A percentile compares a stretch with the other conserved stretches of the same genome.
These are phyloP conservation scores for Ischnus inquisitorius DNA, from an alignment of 2,888 invertebrate genomes.

Conservation along the genomic window DNA sequence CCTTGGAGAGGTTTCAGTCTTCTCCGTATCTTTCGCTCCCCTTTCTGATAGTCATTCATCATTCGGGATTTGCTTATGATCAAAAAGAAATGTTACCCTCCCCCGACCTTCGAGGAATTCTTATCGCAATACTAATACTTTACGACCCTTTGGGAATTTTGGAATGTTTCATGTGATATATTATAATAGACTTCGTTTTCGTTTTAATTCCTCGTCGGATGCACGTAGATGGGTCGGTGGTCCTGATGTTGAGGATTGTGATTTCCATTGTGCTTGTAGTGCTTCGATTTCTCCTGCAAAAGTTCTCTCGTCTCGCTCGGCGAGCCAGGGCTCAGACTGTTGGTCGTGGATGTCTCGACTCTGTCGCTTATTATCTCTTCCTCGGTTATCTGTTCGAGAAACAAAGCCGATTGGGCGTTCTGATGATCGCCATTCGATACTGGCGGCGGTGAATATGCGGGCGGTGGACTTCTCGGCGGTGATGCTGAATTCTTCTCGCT, in stretches of 20 bases:
- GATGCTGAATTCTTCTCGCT: conserved; percentile 78
- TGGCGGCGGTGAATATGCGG: conserved; percentile 83
- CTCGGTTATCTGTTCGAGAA: conserved; percentile 90
- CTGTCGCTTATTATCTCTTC: conserved; percentile 89
- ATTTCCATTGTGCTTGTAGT: conserved; percentile 83
- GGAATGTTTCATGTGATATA: conserved; percentile 16
- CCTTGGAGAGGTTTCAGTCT: background rate
- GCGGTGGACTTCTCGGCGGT: conserved; percentile 81
- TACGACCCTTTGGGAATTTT: background rate
- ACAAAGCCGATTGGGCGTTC: conserved; percentile 86
- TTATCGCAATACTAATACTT: background rate
- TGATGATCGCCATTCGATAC: conserved; percentile 87
- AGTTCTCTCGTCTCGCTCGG: conserved; percentile 90
- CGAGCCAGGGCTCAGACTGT: conserved; percentile 89
- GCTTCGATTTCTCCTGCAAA: conserved; percentile 87
- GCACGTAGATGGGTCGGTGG: conserved; percentile 75
- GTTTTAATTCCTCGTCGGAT: conserved; percentile 79
- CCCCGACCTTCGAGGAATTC: conserved; percentile 10
- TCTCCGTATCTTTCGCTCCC: background rate
- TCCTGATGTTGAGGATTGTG: conserved; percentile 76
- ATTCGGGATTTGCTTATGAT: background rate
- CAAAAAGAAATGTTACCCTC: conserved; percentile 4
- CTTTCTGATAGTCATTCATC: background rate
- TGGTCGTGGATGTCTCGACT: conserved; percentile 87
- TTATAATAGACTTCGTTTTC: background rate